phyloP scores from a whole-genome alignment of 2,888 invertebrate species.

The Chalcosyrphus nemorum region DNA sequence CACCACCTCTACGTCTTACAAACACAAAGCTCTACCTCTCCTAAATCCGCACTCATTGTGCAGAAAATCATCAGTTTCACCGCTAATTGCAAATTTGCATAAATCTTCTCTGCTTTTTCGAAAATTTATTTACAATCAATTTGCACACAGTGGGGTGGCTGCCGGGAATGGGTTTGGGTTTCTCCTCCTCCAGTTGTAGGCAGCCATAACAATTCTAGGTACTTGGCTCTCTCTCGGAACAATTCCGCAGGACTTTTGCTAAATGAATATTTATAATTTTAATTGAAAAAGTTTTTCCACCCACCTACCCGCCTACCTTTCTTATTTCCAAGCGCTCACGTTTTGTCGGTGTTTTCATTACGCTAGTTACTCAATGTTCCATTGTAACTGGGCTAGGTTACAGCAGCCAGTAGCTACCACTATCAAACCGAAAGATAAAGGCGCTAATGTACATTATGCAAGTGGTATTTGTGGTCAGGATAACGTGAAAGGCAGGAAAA shows the following conservation, averaged over 20 bases:
- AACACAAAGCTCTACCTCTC: constrained; percentile 3
- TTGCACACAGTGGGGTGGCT: constrained; percentile 12
- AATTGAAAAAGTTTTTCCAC: constrained; percentile 69
- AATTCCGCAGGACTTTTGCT: constrained; percentile 61
- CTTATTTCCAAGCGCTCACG: constrained; percentile 3
- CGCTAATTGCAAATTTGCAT: constrained; percentile 62
- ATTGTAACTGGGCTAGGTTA: constrained; percentile 19
- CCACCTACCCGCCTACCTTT: constrained; percentile 8
- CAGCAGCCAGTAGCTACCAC: not conserved
- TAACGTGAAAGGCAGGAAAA: constrained; percentile 8
- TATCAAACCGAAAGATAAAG: constrained; percentile 13
- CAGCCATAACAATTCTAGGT: constrained; percentile 66
- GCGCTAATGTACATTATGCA: constrained; percentile 66
- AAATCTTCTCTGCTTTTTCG: constrained; percentile 34
- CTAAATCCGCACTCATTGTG: constrained; percentile 25
- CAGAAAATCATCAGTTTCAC: constrained; percentile 47
- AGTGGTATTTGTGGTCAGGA: constrained; percentile 58
- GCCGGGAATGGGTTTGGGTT: not conserved
- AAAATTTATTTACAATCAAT: constrained; percentile 68
- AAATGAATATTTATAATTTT: constrained; percentile 73
- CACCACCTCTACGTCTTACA: not conserved
- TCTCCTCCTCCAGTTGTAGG: not conserved
- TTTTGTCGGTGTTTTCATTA: constrained; percentile 39
- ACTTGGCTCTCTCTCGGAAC: constrained; percentile 38
- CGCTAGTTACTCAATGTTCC: constrained; percentile 48